Evolutionary conservation across 2,113 vertebrate species (phyloP).

Genomic region (Globicephala melas): DNA sequence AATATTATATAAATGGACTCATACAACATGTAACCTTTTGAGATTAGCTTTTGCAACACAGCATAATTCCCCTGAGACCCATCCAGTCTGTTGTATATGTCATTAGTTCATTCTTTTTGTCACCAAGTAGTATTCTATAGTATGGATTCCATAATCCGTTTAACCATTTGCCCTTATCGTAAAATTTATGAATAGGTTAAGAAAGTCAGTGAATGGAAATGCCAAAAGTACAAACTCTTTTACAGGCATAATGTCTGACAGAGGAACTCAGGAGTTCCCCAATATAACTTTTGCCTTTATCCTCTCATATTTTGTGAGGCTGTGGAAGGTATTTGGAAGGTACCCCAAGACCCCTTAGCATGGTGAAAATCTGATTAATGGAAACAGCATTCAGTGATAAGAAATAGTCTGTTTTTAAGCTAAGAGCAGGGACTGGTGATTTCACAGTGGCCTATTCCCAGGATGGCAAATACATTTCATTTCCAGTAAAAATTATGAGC

Average conservation of each 20-base stretch:
- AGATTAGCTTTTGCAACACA: not conserved
- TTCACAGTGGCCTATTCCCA: not conserved
- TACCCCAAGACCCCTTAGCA: not conserved
- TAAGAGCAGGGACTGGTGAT: not conserved
- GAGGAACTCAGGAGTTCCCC: not conserved
- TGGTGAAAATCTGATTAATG: not conserved
- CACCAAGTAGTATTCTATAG: not conserved
- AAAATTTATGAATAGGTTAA: not conserved
- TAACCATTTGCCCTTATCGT: not conserved
- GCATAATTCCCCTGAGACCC: not conserved
- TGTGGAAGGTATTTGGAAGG: not conserved
- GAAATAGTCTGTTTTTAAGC: conserved; percentile 35
- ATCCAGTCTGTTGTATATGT: not conserved
- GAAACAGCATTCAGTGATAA: not conserved
- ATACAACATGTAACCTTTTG: not conserved
- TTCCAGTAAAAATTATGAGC: conserved; percentile 25
- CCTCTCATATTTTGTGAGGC: not conserved
- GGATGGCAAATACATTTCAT: not conserved
- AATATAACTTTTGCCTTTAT: not conserved
- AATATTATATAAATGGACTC: not conserved
- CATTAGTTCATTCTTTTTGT: not conserved
- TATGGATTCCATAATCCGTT: not conserved
- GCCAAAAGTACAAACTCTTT: not conserved
- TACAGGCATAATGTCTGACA: not conserved
- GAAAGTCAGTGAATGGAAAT: not conserved